Percentiles rank a stretch among this genome's conserved stretches.
phyloP scores from a whole-genome alignment of 2,888 invertebrate species.

The Drosophila aldrichi region DNA sequence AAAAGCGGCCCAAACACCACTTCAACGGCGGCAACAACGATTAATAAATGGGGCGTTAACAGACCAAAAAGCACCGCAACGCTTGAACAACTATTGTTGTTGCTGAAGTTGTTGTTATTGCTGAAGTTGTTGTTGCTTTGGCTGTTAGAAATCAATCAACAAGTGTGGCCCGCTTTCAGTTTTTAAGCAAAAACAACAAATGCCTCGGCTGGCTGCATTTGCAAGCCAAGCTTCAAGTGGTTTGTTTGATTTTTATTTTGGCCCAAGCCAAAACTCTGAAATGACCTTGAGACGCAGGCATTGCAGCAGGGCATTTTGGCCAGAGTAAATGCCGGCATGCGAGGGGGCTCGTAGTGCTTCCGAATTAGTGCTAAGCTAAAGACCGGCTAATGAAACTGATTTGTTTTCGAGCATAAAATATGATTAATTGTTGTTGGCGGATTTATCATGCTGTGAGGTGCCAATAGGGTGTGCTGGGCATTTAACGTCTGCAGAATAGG shows the following conservation, averaged over 20 bases:
- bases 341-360: conserved; percentile 45
- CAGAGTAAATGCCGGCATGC: neutral
- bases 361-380: conserved; percentile 59
- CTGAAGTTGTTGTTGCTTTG: conserved; percentile 8
- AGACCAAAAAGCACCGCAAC: conserved; percentile 33
- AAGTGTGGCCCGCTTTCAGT: conserved; percentile 78
- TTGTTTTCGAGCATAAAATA: conserved; percentile 30
- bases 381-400: conserved; percentile 41
- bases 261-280: conserved; percentile 29
- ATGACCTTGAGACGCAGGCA: conserved; percentile 66
- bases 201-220: conserved; percentile 66
- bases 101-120: conserved; percentile 15
- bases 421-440: conserved; percentile 37
- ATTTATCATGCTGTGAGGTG: conserved; percentile 9
- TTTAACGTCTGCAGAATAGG: conserved; percentile 19
- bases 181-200: conserved; percentile 49
- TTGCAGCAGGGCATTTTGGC: conserved; percentile 23
- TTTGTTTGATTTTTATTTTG: conserved; percentile 5
- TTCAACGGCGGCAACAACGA: conserved; percentile 28
- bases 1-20: conserved; percentile 49
- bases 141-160: conserved; percentile 70
- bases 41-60: conserved; percentile 65
- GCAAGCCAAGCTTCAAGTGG: conserved; percentile 42
- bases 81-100: conserved; percentile 45
- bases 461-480: conserved; percentile 13